Base-by-base conservation (phyloP, 2,888 invertebrate species). In the Auanema freiburgensis region DNA sequence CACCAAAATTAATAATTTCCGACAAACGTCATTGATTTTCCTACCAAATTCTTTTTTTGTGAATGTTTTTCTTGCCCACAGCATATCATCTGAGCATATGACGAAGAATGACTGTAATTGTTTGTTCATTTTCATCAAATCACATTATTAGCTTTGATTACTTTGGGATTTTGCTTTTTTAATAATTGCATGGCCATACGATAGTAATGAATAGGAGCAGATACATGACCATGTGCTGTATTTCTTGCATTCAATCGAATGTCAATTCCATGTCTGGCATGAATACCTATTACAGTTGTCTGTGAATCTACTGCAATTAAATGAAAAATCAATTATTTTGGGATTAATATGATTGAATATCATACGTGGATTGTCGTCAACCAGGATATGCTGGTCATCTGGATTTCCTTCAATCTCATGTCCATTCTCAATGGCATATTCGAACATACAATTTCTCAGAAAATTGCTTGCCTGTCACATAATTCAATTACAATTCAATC, bases 181-280 rank as follows among this genome's bases (percentile, higher is more conserved):
- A 74, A 63, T 25, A 71, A 44, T 18, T 66, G 57, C 57, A 80
- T 78, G 4, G 80, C 84, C 51, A 69, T 69, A 16, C 71, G 65
- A 65, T 81, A 84, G 65, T 84, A 85, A 0, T 79, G 79, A 33
- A 78, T 60, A 0, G 83, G 81, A 1, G 85, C 83, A 1, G 76
- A 78, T 3, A 79, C 76, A 67, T 85, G 85, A 1, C 85, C 80
- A 44, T 74, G 72, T 49, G 65, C 57, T 42, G 57, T 54, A 44
- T 76, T 76, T 16, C 74, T 64, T 11, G 66, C 62, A 57, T 84
- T 80, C 55, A 80, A 69, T 4, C 83, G 77, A 65, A 85, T 76
- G 65, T 85, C 85, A 57, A 80, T 72, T 11, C 85, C 85, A 43
- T 84, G 79, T 8, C 85, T 74, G 2, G 85, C 81, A 66, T 85